These are phyloP conservation scores for Lerista edwardsae DNA, from an alignment of 2,797 vertebrate genomes.

Conservation along the genomic window DNA sequence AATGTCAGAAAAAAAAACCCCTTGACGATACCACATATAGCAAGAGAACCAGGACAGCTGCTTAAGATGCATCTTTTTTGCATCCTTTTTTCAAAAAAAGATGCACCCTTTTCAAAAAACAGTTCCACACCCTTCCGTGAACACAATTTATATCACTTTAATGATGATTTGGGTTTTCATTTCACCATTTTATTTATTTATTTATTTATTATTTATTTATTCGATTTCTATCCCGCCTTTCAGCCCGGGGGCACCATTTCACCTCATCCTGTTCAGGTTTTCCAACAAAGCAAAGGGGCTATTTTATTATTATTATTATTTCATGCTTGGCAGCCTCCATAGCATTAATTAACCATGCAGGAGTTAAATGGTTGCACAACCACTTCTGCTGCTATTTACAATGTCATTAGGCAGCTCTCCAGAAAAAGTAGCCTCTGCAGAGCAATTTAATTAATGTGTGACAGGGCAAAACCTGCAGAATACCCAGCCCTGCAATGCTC, in stretches of 20 bases:
- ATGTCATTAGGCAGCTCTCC: background rate
- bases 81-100: no score
- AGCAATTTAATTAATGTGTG: slow-evolving; percentile 17
- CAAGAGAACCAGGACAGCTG: background rate
- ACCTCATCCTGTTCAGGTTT: slow-evolving; percentile 9
- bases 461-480: background rate
- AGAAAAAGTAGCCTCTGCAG: background rate
- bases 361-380: background rate
- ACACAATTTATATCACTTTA: background rate
- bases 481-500: background rate
- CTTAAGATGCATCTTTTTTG: background rate
- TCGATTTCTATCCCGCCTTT: no score
- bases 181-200: no score
- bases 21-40: background rate
- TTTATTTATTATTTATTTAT: no score
- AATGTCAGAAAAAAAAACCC: slow-evolving; percentile 3
- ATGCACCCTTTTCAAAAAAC: background rate
- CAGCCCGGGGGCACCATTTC: no score
- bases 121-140: background rate
- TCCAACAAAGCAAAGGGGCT: background rate
- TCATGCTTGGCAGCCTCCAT: background rate
- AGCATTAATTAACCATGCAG: slow-evolving; percentile 18
- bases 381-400: slow-evolving; percentile 8
- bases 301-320: background rate
- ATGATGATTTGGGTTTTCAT: background rate